phyloP scores from a whole-genome alignment of 2,888 invertebrate species.

The Drosophila macrospina region DNA sequence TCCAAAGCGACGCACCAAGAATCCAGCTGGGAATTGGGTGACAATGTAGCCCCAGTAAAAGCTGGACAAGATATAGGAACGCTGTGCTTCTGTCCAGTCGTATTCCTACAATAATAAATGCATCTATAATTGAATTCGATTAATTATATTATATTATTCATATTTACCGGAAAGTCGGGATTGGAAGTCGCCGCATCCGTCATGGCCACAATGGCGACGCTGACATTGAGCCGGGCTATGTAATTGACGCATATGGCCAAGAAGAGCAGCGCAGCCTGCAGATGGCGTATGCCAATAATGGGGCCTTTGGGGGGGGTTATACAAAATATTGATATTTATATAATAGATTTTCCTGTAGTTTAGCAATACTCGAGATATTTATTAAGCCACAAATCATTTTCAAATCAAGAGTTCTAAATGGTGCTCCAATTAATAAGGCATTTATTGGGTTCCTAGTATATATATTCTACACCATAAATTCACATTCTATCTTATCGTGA shows the following conservation, averaged over 20 bases:
- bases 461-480: neutral
- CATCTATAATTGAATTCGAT: neutral
- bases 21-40: slow-evolving; percentile 88
- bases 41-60: slow-evolving; percentile 92
- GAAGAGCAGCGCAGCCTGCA: slow-evolving; percentile 88
- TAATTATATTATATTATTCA: neutral
- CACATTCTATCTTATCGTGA: slow-evolving; percentile 21
- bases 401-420: slow-evolving; percentile 7
- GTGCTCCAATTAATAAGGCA: slow-evolving; percentile 6
- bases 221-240: slow-evolving; percentile 89
- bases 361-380: neutral
- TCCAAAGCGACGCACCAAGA: slow-evolving; percentile 88
- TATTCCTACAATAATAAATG: slow-evolving; percentile 62
- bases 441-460: slow-evolving; percentile 1
- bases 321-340: neutral
- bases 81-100: slow-evolving; percentile 86
- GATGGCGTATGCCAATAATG: slow-evolving; percentile 87
- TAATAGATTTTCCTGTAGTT: slow-evolving; percentile 9
- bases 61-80: slow-evolving; percentile 88
- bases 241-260: slow-evolving; percentile 88
- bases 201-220: slow-evolving; percentile 91
- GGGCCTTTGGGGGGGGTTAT: slow-evolving; percentile 69
- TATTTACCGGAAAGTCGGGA: slow-evolving; percentile 86
- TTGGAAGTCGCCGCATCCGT: slow-evolving; percentile 86
- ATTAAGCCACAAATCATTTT: slow-evolving; percentile 8